phyloP scores from a whole-genome alignment of 1,140 invertebrate species.

The Papilio dardanus region DNA sequence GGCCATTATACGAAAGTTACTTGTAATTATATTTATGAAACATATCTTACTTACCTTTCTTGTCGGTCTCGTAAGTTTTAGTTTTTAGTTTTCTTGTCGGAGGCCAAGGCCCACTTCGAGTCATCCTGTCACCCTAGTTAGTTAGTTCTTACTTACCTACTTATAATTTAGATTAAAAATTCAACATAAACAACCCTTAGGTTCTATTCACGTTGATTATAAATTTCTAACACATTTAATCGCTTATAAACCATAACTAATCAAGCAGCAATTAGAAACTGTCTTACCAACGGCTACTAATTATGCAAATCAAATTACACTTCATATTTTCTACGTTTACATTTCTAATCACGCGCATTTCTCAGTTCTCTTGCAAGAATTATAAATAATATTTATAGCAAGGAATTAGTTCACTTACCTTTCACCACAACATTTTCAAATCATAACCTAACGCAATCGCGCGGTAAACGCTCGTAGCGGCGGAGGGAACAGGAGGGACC shows the following conservation, averaged over 20 bases:
- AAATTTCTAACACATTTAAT: background rate
- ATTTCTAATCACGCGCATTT: background rate
- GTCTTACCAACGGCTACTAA: slow-evolving; percentile 4
- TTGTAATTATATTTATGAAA: no score
- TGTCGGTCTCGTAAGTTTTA: no score
- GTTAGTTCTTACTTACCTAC: no score
- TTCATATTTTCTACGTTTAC: slow-evolving; percentile 14
- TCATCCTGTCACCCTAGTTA: no score
- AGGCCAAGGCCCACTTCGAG: no score
- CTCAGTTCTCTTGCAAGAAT: background rate
- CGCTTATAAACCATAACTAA: background rate
- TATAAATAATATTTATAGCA: slow-evolving; percentile 26
- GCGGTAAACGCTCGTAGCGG: slow-evolving; percentile 2
- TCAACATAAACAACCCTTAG: background rate
- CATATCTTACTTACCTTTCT: no score
- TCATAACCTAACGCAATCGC: slow-evolving; percentile 32
- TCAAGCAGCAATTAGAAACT: slow-evolving; percentile 10
- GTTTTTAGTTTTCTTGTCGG: no score
- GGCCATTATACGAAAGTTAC: background rate
- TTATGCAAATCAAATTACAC: slow-evolving; percentile 9
- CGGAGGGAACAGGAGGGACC: background rate
- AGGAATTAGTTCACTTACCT: slow-evolving; percentile 25
- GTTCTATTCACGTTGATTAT: background rate
- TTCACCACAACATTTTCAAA: slow-evolving; percentile 22
- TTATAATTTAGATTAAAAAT: no score